Conservation (phyloP, 2,113 vertebrate species). For the Neomonachus schauinslandi region DNA sequence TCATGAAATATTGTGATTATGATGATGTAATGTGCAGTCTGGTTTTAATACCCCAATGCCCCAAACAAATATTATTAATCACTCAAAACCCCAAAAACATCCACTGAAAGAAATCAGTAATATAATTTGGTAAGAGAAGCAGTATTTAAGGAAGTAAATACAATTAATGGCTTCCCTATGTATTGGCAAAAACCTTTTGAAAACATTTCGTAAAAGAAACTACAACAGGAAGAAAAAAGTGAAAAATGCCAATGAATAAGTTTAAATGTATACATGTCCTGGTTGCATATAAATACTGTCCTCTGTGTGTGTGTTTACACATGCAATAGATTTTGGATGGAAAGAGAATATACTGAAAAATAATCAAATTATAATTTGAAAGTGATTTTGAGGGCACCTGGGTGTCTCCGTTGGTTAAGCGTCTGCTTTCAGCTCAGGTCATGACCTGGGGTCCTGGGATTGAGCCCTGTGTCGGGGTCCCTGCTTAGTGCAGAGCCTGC, state of each 20-base stretch:
- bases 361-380: background rate
- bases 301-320: background rate
- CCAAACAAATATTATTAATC: background rate
- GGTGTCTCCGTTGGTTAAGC: too few species aligned
- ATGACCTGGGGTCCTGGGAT: too few species aligned
- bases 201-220: background rate
- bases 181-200: background rate
- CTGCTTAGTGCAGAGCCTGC: too few species aligned
- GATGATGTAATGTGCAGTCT: background rate
- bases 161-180: background rate
- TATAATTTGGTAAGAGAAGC: background rate
- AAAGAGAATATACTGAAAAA: background rate
- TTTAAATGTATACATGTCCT: background rate
- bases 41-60: background rate
- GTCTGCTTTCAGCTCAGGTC: too few species aligned
- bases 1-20: background rate
- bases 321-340: background rate
- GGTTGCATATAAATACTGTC: background rate
- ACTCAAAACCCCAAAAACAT: background rate
- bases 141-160: background rate
- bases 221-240: background rate
- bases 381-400: background rate
- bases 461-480: too few species aligned
- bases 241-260: background rate
- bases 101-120: background rate